Evolutionary conservation across 2,113 vertebrate species (phyloP), one percentile per base, ranked within the genome.

Genomic region (Laterallus jamaicensis): DNA sequence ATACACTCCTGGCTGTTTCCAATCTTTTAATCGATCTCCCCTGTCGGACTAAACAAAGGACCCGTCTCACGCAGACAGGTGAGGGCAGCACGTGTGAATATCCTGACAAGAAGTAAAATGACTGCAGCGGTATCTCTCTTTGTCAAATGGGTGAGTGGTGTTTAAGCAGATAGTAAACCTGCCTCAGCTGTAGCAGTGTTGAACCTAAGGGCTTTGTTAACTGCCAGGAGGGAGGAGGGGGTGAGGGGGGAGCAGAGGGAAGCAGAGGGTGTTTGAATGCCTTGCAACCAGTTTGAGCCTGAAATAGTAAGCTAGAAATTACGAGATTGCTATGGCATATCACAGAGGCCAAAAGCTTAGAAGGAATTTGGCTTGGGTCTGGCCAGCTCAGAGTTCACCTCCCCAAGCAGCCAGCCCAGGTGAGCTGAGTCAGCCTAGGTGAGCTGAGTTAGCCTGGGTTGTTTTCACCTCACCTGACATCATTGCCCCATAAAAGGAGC

Each of bases 11-110:
- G 42, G 42, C 42, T 42, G 42, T 42, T 42, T 42, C 42, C 42
- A 42, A 75, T 87, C 86, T 90, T 26, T 8, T 3, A 17, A 93
- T 97, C 62, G 5, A 96, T 96, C 95, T 95, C 76, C 69, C 62
- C 89, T 93, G 90, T 88, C 88, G 96, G 66, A 19, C 14, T 5
- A 91, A 88, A 96, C 88, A 94, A 97, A 97, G 56, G 67, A 62
- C 32, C 68, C 12, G 83, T 20, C 94, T 92, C 68, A 9, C 79
- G 25, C 71, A 88, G 93, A 55, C 88, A 92, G 91, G 90, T 44
- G 90, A 96, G 88, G 88, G 94, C 93, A 94, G 89, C 62, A 13
- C 83, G 11, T 47, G 67, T 82, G 90, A 94, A 82, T 31, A 54
- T 67, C 76, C 82, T 96, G 95, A 92, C 92, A 88, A 63, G 7